Conservation (phyloP, 2,888 invertebrate genomes). For the Melolontha melolontha region DNA sequence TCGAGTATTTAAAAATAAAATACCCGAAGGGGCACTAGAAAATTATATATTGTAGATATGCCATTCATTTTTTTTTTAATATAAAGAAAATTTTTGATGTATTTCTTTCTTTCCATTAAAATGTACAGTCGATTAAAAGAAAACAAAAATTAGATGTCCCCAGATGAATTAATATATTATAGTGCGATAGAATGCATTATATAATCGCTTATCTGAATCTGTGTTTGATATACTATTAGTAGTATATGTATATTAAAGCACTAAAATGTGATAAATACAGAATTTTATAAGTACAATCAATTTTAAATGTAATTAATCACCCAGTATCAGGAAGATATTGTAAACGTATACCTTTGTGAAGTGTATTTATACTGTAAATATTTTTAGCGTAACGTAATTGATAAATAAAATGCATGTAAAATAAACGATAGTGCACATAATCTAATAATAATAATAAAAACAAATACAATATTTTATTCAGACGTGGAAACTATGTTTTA, state of each 20-base stretch:
- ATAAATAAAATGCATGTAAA: conserved; percentile 38
- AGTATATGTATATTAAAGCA: background rate
- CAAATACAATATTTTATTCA: conserved; percentile 39
- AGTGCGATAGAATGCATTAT: too few relatives aligned
- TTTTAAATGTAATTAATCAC: conserved; percentile 20
- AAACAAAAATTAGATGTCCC: too few relatives aligned
- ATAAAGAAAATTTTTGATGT: too few relatives aligned
- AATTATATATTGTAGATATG: too few relatives aligned
- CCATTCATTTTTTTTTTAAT: too few relatives aligned
- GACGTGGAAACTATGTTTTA: conserved; percentile 41
- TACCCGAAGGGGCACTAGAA: too few relatives aligned
- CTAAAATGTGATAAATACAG: conserved; percentile 10
- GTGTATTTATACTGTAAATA: conserved; percentile 32
- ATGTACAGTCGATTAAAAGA: too few relatives aligned
- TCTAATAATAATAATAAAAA: conserved; percentile 25
- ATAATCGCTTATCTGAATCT: background rate
- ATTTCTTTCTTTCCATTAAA: too few relatives aligned
- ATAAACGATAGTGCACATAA: conserved; percentile 41
- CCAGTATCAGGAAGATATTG: conserved; percentile 26
- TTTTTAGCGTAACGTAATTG: conserved; percentile 16
- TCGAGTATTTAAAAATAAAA: too few relatives aligned
- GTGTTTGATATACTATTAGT: background rate
- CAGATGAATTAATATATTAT: too few relatives aligned
- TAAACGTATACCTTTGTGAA: conserved; percentile 26
- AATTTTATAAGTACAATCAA: conserved; percentile 33